These are phyloP conservation scores for Thecophora atra DNA, from an alignment of 2,888 invertebrate species.

Conservation along the genomic window DNA sequence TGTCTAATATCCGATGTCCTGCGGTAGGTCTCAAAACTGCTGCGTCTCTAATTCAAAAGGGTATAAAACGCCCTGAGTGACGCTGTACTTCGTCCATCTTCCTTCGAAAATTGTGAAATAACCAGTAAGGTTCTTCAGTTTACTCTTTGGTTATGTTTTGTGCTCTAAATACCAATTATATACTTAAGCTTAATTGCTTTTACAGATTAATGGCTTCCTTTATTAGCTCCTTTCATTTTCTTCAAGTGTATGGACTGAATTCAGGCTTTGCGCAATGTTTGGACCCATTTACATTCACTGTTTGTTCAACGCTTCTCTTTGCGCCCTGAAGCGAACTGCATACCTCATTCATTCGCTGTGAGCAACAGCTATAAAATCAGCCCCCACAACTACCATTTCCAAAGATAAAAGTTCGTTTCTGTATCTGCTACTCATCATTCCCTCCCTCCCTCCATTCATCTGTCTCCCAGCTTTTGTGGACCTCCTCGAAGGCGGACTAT, in stretches of 20 bases:
- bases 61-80: too few species aligned
- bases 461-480: neutral
- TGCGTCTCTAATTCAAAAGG: too few species aligned
- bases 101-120: too few species aligned
- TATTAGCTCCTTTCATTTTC: neutral
- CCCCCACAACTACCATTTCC: neutral
- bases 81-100: too few species aligned
- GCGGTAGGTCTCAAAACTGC: too few species aligned
- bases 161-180: neutral
- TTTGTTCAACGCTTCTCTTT: neutral
- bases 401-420: neutral
- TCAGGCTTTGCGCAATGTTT: too few species aligned
- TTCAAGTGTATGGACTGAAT: neutral
- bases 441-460: neutral
- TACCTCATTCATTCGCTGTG: slow-evolving; percentile 3
- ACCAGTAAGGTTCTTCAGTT: too few species aligned
- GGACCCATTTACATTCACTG: neutral
- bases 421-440: neutral
- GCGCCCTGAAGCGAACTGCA: neutral
- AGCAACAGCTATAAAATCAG: slow-evolving; percentile 25
- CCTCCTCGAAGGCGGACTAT: slow-evolving; percentile 38
- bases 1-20: too few species aligned
- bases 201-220: neutral
- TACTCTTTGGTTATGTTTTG: neutral
- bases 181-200: neutral